Percentiles rank a stretch among this genome's conserved stretches.
Conservation (phyloP, 1,140 invertebrate genomes). For the Trialeurodes vaporariorum region DNA sequence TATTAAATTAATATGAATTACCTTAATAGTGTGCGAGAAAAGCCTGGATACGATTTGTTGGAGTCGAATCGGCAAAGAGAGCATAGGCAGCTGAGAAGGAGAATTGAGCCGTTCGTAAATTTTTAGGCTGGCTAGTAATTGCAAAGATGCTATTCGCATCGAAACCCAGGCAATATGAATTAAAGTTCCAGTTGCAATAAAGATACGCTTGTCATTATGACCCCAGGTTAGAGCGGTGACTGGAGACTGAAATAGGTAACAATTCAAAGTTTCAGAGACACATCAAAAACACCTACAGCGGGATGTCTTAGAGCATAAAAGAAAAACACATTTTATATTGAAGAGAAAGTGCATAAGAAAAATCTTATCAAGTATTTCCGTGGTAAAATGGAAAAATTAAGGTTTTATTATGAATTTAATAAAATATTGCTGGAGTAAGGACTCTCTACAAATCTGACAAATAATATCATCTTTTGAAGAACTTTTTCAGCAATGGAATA, state of each 20-base stretch:
- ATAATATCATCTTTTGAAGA: no score
- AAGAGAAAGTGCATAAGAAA: no score
- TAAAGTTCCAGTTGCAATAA: constrained; percentile 79
- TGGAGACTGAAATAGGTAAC: constrained; percentile 46
- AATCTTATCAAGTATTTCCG: no score
- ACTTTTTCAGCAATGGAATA: no score
- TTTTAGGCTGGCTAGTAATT: constrained; percentile 69
- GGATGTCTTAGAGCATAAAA: no score
- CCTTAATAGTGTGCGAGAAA: constrained; percentile 91
- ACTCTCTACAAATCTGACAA: no score
- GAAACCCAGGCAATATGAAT: constrained; percentile 89
- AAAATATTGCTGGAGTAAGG: no score
- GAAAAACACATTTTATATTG: no score
- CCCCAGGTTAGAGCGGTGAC: constrained; percentile 94
- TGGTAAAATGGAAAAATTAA: no score
- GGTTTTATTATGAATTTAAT: no score
- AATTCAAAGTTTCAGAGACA: no score
- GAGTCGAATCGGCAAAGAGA: constrained; percentile 77
- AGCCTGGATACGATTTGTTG: constrained; percentile 72
- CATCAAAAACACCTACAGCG: no score
- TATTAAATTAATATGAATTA: constrained; percentile 42
- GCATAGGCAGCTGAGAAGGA: constrained; percentile 42
- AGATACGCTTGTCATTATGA: constrained; percentile 88
- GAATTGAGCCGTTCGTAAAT: constrained; percentile 46
- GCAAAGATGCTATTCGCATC: constrained; percentile 75